phyloP scores from a whole-genome alignment of 2,113 vertebrate genomes.

The Microtus richardsoni region DNA sequence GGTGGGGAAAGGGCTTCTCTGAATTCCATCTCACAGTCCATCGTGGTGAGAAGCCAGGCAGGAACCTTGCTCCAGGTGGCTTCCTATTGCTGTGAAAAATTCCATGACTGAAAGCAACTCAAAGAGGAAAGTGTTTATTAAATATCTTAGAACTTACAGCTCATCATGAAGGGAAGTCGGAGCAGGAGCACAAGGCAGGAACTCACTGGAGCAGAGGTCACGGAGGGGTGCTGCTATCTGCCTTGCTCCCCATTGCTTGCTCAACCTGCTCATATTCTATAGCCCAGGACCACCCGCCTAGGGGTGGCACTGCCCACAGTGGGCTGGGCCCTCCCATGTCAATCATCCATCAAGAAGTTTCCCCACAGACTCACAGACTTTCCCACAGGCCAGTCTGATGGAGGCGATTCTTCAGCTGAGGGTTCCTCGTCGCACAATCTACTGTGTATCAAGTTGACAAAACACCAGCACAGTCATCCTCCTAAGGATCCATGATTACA shows the following conservation, averaged over 20 bases:
- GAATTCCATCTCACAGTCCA: neutral
- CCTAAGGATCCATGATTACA: neutral
- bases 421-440: accelerated
- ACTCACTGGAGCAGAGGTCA: neutral
- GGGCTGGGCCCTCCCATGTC: no score
- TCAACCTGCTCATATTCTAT: neutral
- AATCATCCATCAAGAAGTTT: neutral
- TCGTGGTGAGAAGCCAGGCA: neutral
- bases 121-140: neutral
- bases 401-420: neutral
- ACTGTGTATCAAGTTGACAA: neutral
- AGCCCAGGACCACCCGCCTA: neutral
- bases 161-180: neutral
- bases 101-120: neutral
- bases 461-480: neutral
- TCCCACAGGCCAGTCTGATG: neutral
- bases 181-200: neutral
- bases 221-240: neutral
- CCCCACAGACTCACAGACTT: neutral
- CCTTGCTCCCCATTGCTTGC: neutral
- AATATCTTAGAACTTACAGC: neutral
- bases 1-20: neutral
- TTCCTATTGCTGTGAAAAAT: neutral
- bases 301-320: neutral
- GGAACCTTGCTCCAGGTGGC: neutral